These are phyloP conservation scores for Papilio protenor DNA, from an alignment of 2,888 invertebrate genomes.

Conservation along the genomic window DNA sequence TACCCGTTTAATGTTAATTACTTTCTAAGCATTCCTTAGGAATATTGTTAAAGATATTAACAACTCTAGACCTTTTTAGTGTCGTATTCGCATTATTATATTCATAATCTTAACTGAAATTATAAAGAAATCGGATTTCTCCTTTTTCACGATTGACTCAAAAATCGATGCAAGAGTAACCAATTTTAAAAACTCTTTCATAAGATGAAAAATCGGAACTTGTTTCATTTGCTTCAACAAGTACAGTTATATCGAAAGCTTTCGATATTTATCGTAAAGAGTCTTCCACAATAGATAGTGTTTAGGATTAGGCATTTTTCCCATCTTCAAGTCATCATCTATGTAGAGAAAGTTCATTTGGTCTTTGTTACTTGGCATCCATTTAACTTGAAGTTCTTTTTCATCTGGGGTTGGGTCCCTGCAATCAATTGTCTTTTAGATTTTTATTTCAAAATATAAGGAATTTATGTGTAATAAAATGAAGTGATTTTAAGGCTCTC, in stretches of 20 bases:
- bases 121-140: not conserved
- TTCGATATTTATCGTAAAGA: conserved; percentile 54
- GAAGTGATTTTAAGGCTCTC: too few species aligned
- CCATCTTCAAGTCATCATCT: conserved; percentile 58
- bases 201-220: too few species aligned
- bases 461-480: too few species aligned
- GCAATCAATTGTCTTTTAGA: conserved; percentile 42
- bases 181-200: not conserved
- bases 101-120: not conserved
- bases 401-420: conserved; percentile 64
- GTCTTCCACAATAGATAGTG: conserved; percentile 62
- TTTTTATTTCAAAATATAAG: too few species aligned
- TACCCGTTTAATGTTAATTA: not conserved
- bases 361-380: conserved; percentile 58
- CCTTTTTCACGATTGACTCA: not conserved
- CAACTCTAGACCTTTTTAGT: not conserved
- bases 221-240: not conserved
- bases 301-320: conserved; percentile 57
- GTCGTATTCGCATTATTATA: not conserved
- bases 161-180: not conserved
- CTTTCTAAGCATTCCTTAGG: not conserved
- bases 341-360: conserved; percentile 60
- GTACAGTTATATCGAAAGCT: conserved; percentile 16
- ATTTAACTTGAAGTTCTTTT: conserved; percentile 55
- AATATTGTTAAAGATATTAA: not conserved